Evolutionary conservation across 2,113 vertebrate species (phyloP), one percentile per base, ranked within the genome.

Genomic region (Natator depressus): DNA sequence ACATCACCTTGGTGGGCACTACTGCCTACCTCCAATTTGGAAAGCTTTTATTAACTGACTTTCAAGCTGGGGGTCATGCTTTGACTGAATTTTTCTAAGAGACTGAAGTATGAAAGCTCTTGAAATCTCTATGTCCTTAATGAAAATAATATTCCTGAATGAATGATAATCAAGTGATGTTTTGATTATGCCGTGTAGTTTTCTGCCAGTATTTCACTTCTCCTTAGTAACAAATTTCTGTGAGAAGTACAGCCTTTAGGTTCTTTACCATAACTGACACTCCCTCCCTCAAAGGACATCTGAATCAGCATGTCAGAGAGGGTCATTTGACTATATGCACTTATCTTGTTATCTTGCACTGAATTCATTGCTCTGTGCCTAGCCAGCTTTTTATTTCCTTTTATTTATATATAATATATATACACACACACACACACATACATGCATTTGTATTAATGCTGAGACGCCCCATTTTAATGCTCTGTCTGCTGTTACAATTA

Each of bases 71-170:
- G 95, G 96, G 97, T 95, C 95, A 95, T 89, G 27, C 94, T 96
- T 96, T 92, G 81, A 51, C 88, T 51, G 75, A 93, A 82, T 65
- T 89, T 95, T n/a, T 94, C 90, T 72, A 84, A 95, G 94, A 93
- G 59, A 88, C 69, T 92, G 85, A 96, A 89, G 85, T 90, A 97
- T 88, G 91, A 97, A 97, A 88, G 94, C 94, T 96, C 95, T 96
- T 93, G 92, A 97, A 97, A 97, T 95, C 90, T 91, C 93, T 83
- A 92, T 96, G 96, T 95, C 69, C 95, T 95, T 97, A 97, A 97
- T 97, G 96, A 96, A 98, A 97, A 97, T 95, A 97, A 96, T 97
- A 97, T 97, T 95, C 92, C 92, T 87, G 92, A 93, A 96, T 90
- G 93, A 97, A 96, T 93, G 94, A 95, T 93, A 96, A 97, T 96